A percentile compares a stretch with the other conserved stretches of the same genome.
These are phyloP conservation scores for Netelia fuscicornis DNA, from an alignment of 2,888 invertebrate species.

Conservation along the genomic window DNA sequence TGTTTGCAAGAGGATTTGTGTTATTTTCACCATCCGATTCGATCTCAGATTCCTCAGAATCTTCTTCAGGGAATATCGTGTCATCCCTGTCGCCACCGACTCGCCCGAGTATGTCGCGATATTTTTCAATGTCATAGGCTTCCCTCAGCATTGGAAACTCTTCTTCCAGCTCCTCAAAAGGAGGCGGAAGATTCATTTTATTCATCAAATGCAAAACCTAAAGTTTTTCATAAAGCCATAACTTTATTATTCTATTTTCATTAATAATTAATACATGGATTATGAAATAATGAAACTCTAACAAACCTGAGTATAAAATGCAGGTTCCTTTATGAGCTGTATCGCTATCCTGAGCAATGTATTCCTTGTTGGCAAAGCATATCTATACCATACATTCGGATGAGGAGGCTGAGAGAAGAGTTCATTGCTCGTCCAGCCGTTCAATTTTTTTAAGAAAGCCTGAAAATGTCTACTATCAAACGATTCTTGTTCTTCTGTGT, in stretches of 20 bases:
- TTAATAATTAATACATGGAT: conserved; percentile 4
- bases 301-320: conserved; percentile 90
- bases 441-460: conserved; percentile 86
- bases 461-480: conserved; percentile 76
- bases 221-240: not conserved
- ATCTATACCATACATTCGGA: conserved; percentile 91
- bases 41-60: conserved; percentile 87
- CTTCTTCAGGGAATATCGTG: conserved; percentile 69
- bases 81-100: conserved; percentile 73
- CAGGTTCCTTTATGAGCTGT: conserved; percentile 90
- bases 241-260: not conserved
- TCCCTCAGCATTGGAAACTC: conserved; percentile 81
- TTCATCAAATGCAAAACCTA: conserved; percentile 97
- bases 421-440: conserved; percentile 87
- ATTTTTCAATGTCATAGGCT: conserved; percentile 80
- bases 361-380: conserved; percentile 91
- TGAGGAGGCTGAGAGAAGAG: conserved; percentile 92
- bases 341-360: conserved; percentile 92
- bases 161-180: conserved; percentile 88
- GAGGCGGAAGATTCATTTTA: conserved; percentile 95
- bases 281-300: not conserved
- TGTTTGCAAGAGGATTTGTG: conserved; percentile 81
- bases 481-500: conserved; percentile 72
- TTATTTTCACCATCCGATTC: conserved; percentile 87
- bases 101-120: conserved; percentile 78